Evolutionary conservation across 1,140 invertebrate genomes (phyloP).

Genomic region (Piezodorus guildinii): DNA sequence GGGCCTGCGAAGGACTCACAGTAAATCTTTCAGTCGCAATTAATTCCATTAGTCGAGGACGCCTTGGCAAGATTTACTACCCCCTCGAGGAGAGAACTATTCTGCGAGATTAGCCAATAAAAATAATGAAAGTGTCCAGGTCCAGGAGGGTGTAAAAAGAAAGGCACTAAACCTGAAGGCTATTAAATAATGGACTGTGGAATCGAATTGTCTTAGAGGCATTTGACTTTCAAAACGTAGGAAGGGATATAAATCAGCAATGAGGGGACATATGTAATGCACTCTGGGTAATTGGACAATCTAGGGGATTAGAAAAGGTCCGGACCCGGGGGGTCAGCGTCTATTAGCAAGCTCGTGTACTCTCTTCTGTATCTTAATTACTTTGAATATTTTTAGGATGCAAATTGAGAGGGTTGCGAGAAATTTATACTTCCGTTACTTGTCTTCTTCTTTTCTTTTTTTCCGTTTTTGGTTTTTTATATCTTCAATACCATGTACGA

Average conservation of each 20-base stretch:
- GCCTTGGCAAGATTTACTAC: not conserved
- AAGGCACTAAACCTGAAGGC: not conserved
- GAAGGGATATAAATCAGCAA: not conserved
- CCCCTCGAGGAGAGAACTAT: not conserved
- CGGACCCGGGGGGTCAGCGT: too few species aligned
- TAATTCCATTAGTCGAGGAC: too few species aligned
- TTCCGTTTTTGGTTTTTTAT: too few species aligned
- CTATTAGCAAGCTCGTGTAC: not conserved
- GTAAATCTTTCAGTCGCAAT: too few species aligned
- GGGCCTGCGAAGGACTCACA: too few species aligned
- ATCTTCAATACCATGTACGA: too few species aligned
- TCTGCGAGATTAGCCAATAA: constrained; percentile 1
- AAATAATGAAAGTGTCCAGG: not conserved
- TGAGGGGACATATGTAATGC: constrained; percentile 5
- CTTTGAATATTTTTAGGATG: constrained; percentile 9
- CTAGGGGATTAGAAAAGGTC: too few species aligned
- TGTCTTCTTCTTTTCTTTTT: too few species aligned
- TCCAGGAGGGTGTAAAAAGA: not conserved
- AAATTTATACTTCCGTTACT: too few species aligned
- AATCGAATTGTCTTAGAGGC: constrained; percentile 3
- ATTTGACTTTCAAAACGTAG: not conserved
- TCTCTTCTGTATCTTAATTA: not conserved
- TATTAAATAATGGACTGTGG: constrained; percentile 4
- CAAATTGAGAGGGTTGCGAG: not conserved
- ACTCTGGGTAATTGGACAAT: constrained; percentile 1